These are phyloP conservation scores for Sterrhoptilus dennistouni DNA, from an alignment of 2,113 vertebrate species.

Conservation along the genomic window DNA sequence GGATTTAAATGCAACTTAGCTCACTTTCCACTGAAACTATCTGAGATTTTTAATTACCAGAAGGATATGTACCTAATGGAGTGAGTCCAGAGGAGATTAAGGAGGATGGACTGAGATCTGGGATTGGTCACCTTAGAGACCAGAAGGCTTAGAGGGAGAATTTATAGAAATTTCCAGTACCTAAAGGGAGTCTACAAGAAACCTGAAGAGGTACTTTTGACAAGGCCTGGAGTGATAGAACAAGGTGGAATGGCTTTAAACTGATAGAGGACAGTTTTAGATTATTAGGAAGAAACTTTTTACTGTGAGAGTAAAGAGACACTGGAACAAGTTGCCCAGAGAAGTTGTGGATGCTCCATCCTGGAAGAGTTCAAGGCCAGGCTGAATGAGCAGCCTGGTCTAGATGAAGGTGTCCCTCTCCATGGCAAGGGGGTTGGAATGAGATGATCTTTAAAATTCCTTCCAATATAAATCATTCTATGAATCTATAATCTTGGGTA, in stretches of 20 bases:
- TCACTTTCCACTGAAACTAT: neutral
- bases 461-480: neutral
- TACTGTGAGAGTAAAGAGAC: neutral
- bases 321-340: neutral
- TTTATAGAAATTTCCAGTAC: neutral
- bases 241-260: neutral
- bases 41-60: neutral
- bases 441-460: neutral
- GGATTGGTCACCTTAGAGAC: neutral
- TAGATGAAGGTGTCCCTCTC: neutral
- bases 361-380: fast-evolving
- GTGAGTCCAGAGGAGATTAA: neutral
- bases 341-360: neutral
- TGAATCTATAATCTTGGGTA: neutral
- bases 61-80: neutral
- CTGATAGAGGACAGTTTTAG: neutral
- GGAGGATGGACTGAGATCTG: neutral
- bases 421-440: neutral
- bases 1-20: neutral
- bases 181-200: neutral
- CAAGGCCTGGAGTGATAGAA: neutral
- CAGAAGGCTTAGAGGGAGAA: neutral
- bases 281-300: neutral
- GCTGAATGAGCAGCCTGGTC: neutral
- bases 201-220: neutral